Evolutionary conservation across 1,140 invertebrate species (phyloP).

Genomic region (Pogonognathellus flavescens): DNA sequence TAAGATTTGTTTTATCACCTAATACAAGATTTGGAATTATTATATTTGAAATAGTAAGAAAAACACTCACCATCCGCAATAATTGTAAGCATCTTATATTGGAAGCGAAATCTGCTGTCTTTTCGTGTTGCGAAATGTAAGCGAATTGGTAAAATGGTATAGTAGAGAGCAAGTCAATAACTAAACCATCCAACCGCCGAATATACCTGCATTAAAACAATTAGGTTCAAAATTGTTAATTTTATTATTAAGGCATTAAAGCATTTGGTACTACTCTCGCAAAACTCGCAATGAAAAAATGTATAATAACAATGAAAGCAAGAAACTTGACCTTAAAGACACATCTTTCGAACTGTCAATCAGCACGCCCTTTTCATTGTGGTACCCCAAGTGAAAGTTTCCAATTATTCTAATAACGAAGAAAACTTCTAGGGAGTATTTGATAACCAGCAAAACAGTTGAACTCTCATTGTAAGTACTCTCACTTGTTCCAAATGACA

Average conservation of each 20-base stretch:
- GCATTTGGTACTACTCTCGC: no score
- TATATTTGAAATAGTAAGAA: no score
- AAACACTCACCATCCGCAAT: conserved; percentile 57
- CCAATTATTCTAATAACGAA: conserved; percentile 62
- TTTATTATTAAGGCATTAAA: no score
- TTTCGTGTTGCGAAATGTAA: neutral
- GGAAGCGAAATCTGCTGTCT: neutral
- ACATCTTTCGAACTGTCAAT: conserved; percentile 9
- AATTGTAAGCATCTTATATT: conserved; percentile 60
- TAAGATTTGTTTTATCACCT: no score
- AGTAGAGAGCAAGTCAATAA: conserved; percentile 59
- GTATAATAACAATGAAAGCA: no score
- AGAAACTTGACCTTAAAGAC: conserved; percentile 25
- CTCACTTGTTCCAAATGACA: conserved; percentile 52
- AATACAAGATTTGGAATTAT: no score
- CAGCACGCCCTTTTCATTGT: conserved; percentile 53
- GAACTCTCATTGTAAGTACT: neutral
- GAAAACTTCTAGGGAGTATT: conserved; percentile 54
- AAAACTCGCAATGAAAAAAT: no score
- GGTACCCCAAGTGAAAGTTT: conserved; percentile 63
- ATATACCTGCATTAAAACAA: conserved; percentile 36
- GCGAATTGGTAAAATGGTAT: conserved; percentile 55
- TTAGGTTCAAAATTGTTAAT: no score
- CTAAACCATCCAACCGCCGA: conserved; percentile 53
- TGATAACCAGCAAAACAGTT: neutral